Evolutionary conservation across 1,140 invertebrate genomes (phyloP).

Genomic region (Amyelois transitella): DNA sequence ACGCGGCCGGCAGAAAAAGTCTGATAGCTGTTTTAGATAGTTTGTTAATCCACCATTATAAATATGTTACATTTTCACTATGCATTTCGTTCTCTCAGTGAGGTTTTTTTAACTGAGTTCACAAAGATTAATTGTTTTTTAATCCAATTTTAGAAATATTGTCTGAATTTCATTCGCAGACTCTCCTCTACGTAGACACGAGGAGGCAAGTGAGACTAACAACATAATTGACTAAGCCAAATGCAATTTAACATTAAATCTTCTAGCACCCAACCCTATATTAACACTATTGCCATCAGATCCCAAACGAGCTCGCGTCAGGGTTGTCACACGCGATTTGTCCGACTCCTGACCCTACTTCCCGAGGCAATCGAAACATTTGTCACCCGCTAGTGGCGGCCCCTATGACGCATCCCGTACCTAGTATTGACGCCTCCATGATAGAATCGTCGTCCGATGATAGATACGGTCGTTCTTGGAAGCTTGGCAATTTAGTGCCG

Average conservation of each 20-base stretch:
- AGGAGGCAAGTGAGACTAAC: no score
- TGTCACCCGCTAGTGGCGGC: constrained; percentile 26
- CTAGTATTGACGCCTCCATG: constrained; percentile 3
- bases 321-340: constrained; percentile 29
- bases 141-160: no score
- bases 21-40: no score
- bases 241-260: background rate
- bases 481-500: background rate
- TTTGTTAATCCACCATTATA: no score
- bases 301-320: constrained; percentile 28
- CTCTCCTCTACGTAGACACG: no score
- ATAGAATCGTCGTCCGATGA: background rate
- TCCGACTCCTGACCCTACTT: constrained; percentile 26
- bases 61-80: no score
- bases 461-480: background rate
- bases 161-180: no score
- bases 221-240: no score
- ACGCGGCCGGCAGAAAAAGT: no score
- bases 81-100: no score
- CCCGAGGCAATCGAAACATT: constrained; percentile 51
- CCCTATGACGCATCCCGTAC: background rate
- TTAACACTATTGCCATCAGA: background rate
- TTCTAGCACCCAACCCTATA: background rate
- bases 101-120: no score
- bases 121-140: no score